Evolutionary conservation across 2,888 invertebrate genomes (phyloP), one percentile per base, ranked within the genome.

Genomic region (Diploptera punctata): DNA sequence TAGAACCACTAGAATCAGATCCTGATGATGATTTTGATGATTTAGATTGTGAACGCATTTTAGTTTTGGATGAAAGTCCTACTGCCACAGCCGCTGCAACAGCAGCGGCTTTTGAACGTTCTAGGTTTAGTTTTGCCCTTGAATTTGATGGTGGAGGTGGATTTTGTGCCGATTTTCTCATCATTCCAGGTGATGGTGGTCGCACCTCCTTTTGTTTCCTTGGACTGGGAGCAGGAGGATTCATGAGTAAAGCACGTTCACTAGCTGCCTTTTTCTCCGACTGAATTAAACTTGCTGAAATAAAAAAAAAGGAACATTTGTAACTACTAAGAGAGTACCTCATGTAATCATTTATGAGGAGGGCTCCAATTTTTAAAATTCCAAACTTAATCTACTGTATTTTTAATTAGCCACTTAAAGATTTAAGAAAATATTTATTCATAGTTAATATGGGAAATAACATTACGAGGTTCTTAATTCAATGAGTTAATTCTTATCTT

Each of bases 231-330:
- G 91, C 91, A 18, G 91, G 91, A 74, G 91, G 91, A 83, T 91
- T 91, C 91, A 91, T 91, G 74, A 91, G 84, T 72, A 90, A 89
- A 4, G 90, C 90, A 62, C 91, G 86, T 78, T 90, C 75, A 67
- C 67, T 87, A 52, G 89, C 89, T 77, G 88, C 84, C 71, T 78
- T 77, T 70, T 77, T 77, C 57, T 78, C 78, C 43, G 76, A 73
- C 4, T 62, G 67, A 54, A 73, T 73, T 10, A 71, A 38, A 19
- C 43, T 65, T 21, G 49, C 71, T 73, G 54, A 3, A 49, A 54
- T 4, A 24, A 7, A 5, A 67, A 19, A 21, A 68, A 29, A 47
- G 38, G 13, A 9, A 38, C 5, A 9, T 38, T 38, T 38, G 38
- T n/a, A n/a, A n/a, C n/a, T n/a, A n/a, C n/a, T n/a, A n/a, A n/a